Conservation (phyloP, 2,113 vertebrate species). For the Eudyptes chrysolophus region DNA sequence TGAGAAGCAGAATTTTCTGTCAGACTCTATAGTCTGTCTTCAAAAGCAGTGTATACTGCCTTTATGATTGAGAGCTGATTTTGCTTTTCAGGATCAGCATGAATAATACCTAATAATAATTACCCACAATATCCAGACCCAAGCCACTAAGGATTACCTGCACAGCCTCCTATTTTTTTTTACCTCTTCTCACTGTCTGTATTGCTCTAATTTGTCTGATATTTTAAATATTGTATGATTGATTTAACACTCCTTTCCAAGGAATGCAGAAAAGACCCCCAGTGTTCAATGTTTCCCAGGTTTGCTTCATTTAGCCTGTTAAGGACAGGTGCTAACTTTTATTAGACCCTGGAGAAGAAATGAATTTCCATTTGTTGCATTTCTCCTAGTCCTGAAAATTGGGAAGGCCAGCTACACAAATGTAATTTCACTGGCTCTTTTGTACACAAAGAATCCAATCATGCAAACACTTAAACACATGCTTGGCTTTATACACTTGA, state of each 20-base stretch:
- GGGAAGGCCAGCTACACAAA: not conserved
- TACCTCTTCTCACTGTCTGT: accelerated
- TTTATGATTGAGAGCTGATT: not conserved
- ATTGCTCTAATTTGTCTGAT: not conserved
- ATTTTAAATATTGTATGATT: not conserved
- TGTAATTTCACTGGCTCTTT: not conserved
- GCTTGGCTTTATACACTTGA: not conserved
- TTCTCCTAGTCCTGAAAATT: not conserved
- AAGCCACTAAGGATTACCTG: not conserved
- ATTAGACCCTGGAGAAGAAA: not conserved
- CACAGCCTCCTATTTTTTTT: not conserved
- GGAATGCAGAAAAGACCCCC: not conserved
- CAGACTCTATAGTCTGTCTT: not conserved
- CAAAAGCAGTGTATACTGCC: not conserved
- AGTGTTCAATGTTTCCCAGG: not conserved
- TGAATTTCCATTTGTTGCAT: not conserved
- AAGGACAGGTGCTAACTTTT: not conserved
- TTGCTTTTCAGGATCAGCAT: not conserved
- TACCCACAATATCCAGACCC: not conserved
- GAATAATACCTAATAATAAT: not conserved
- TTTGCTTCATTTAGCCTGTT: not conserved
- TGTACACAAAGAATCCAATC: not conserved
- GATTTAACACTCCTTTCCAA: not conserved
- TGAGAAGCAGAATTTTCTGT: not conserved
- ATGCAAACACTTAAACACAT: not conserved